Percentiles rank a stretch among this genome's conserved stretches.
These are phyloP conservation scores for Chymomyza caudatula DNA, from an alignment of 2,888 invertebrate genomes.

Conservation along the genomic window DNA sequence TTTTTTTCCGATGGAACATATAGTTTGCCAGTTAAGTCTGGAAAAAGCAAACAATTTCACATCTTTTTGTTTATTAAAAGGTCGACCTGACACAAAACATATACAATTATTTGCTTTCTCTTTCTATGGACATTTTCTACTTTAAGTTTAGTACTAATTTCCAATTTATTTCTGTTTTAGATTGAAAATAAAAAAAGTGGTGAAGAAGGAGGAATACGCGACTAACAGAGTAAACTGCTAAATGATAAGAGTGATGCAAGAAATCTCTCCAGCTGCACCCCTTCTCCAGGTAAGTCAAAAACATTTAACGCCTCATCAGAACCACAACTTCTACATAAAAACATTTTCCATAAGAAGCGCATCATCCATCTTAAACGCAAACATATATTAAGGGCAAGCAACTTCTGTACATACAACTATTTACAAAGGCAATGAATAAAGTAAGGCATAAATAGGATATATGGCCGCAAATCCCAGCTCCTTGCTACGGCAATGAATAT, in stretches of 20 bases:
- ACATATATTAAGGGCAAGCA: slow-evolving; percentile 2
- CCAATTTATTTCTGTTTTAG: no score
- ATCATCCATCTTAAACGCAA: slow-evolving; percentile 8
- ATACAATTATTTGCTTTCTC: no score
- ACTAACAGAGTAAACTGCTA: not conserved
- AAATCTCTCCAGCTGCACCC: not conserved
- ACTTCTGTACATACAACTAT: slow-evolving; percentile 27
- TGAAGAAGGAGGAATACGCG: no score
- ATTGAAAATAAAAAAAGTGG: no score
- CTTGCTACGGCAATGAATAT: slow-evolving; percentile 76
- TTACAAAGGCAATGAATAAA: slow-evolving; percentile 50
- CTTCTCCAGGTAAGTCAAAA: not conserved
- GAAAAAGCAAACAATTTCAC: no score
- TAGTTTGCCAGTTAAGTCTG: no score
- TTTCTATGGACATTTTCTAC: no score
- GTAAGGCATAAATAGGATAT: slow-evolving; percentile 59
- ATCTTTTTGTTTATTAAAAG: no score
- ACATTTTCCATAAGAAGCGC: slow-evolving; percentile 7
- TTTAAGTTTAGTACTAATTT: no score
- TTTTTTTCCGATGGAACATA: no score
- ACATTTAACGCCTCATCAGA: slow-evolving; percentile 61
- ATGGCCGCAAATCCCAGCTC: slow-evolving; percentile 66
- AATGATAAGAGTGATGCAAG: not conserved
- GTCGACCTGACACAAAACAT: no score
- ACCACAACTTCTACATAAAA: slow-evolving; percentile 35